Conservation (phyloP, 2,113 vertebrate species). For the Lonchura striata region DNA sequence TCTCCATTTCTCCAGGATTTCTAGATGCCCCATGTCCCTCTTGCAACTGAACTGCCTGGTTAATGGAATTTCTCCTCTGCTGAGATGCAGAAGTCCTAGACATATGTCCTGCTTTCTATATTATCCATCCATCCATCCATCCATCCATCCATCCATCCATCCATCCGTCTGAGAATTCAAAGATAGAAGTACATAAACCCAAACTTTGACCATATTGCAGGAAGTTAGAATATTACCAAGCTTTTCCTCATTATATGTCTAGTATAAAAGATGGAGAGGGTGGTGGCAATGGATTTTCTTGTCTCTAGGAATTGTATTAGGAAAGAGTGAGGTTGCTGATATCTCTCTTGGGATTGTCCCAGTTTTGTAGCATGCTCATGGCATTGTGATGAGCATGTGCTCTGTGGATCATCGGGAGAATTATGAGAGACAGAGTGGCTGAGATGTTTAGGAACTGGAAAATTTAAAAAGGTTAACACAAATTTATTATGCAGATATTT, state of each 20-base stretch:
- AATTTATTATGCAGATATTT: background rate
- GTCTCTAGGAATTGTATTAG: background rate
- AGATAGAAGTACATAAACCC: background rate
- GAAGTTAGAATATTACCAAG: background rate
- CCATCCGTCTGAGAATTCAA: background rate
- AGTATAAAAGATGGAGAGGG: background rate
- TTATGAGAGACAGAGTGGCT: background rate
- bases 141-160: background rate
- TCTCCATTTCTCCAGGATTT: background rate
- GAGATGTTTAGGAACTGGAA: background rate
- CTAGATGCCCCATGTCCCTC: background rate
- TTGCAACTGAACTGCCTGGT: rapidly evolving
- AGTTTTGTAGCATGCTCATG: background rate
- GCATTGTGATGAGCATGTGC: background rate
- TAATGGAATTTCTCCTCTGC: background rate
- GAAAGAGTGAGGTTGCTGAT: background rate
- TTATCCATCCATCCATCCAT: background rate
- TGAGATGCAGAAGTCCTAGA: background rate
- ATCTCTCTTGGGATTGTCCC: background rate
- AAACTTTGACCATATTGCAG: background rate
- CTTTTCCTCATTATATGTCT: background rate
- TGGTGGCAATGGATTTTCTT: background rate
- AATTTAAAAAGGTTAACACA: background rate
- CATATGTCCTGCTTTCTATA: background rate
- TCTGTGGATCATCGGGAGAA: background rate